Conservation (phyloP, 2,888 invertebrate genomes). For the Chloroclysta siterata region DNA sequence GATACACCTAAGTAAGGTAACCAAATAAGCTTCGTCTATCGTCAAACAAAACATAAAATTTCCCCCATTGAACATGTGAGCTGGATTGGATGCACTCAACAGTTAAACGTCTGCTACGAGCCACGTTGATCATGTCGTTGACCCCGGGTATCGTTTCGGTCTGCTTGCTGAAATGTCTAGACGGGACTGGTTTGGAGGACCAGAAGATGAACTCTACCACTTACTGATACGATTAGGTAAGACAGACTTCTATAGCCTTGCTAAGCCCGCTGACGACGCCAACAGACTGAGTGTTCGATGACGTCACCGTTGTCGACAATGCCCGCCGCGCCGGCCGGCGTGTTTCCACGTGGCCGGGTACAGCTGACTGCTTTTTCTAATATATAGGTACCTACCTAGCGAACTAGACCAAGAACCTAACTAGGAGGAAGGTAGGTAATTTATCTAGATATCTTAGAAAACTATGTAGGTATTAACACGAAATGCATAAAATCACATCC, state of each 20-base stretch:
- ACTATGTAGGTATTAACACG: neutral
- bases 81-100: slow-evolving; percentile 50
- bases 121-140: slow-evolving; percentile 66
- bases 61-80: slow-evolving; percentile 40
- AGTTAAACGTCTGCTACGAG: slow-evolving; percentile 47
- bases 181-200: slow-evolving; percentile 61
- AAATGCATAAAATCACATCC: neutral
- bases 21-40: too few relatives aligned
- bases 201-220: neutral
- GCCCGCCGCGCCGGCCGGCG: slow-evolving; percentile 56
- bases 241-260: neutral
- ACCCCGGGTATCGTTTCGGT: slow-evolving; percentile 73
- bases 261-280: neutral
- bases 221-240: neutral
- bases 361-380: slow-evolving; percentile 58
- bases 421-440: neutral
- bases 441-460: neutral
- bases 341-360: slow-evolving; percentile 37
- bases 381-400: neutral
- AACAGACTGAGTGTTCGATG: neutral
- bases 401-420: neutral
- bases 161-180: slow-evolving; percentile 74
- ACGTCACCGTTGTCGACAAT: slow-evolving; percentile 25
- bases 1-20: too few relatives aligned
- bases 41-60: slow-evolving; percentile 12